Evolutionary conservation across 2,113 vertebrate species (phyloP), one percentile per base, ranked within the genome.

Genomic region (Felis chaus): DNA sequence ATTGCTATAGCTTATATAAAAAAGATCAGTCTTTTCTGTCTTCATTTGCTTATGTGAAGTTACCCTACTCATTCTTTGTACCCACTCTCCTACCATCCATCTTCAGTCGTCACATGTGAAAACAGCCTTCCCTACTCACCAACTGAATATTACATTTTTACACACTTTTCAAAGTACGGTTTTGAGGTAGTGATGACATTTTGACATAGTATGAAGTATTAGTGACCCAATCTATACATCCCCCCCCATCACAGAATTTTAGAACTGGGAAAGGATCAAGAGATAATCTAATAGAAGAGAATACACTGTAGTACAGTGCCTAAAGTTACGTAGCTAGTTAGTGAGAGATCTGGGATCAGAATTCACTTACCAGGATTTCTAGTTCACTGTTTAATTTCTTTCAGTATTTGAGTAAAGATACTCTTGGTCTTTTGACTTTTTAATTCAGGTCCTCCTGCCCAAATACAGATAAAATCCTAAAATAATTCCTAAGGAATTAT

Each of bases 351-450:
- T 81, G 33, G 36, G 82, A 61, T n/a, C 78, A 93, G 36, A 93
- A 92, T 41, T 88, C 41, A 80, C 19, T 39, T 31, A 45, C 9
- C 27, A 94, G 78, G 65, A 94, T 74, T 91, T 41, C 19, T 19
- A 92, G 39, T 71, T 89, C 53, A 92, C 2, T 66, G 41, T 87
- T 95, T 69, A 94, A 87, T 91, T 86, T 81, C 82, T 85, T 81
- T 81, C 50, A 94, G 81, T 57, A 95, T 94, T 53, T 95, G 57
- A 92, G 25, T 92, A 89, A 89, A 88, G 71, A 89, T 36, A 93
- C 1, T 71, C 73, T 86, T 50, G n/a, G 15, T 48, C 29, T 89
- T 87, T 74, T 79, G 45, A 90, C 45, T 94, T 92, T 92, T 85
- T 36, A 96, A 97, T 88, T 91, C 50, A 80, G 31, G n/a, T 23